A percentile compares a stretch with the other conserved stretches of the same genome.
These are phyloP conservation scores for Fulica atra DNA, from an alignment of 2,113 vertebrate genomes.

Conservation along the genomic window DNA sequence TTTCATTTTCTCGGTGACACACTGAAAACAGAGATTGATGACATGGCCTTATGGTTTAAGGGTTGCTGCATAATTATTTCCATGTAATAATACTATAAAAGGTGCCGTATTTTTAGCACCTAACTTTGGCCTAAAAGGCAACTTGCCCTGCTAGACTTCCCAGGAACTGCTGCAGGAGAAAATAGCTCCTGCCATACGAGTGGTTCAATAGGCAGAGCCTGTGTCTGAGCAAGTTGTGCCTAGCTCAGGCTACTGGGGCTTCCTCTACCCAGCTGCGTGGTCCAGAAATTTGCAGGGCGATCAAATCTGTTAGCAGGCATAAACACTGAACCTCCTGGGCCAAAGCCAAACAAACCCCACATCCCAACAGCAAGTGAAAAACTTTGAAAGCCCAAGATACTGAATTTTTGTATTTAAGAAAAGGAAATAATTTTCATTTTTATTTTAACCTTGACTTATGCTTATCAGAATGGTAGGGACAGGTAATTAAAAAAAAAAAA, in stretches of 20 bases:
- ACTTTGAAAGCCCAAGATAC: neutral
- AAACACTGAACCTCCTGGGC: neutral
- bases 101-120: neutral
- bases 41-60: neutral
- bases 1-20: neutral
- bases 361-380: neutral
- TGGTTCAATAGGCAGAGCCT: neutral
- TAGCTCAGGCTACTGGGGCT: neutral
- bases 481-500: neutral
- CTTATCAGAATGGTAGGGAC: neutral
- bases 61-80: neutral
- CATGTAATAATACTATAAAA: neutral
- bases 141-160: neutral
- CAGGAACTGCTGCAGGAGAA: neutral
- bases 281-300: neutral
- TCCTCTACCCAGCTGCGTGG: neutral
- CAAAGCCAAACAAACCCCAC: neutral
- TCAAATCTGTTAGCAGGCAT: neutral
- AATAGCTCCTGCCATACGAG: neutral
- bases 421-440: neutral
- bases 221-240: neutral
- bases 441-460: neutral
- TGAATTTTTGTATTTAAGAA: neutral
- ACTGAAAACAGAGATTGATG: neutral
- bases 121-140: neutral